phyloP scores from a whole-genome alignment of 2,113 vertebrate genomes.

The Elanoides forficatus region DNA sequence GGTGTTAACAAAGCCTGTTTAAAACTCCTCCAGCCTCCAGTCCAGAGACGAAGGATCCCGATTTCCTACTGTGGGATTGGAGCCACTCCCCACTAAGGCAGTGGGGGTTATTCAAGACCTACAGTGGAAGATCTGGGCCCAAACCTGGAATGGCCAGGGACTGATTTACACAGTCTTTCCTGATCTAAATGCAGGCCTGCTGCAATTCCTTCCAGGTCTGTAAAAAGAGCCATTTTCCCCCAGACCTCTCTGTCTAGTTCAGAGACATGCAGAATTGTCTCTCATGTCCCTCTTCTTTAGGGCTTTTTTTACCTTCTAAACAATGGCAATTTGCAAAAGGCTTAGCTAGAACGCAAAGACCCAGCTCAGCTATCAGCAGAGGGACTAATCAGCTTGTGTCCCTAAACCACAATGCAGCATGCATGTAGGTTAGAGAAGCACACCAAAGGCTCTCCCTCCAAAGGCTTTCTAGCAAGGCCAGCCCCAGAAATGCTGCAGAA shows the following conservation, averaged over 20 bases:
- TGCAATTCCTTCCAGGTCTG: background rate
- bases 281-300: background rate
- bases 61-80: background rate
- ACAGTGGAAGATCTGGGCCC: background rate
- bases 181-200: background rate
- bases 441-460: background rate
- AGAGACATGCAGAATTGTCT: background rate
- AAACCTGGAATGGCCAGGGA: background rate
- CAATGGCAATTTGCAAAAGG: background rate
- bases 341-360: slow-evolving; percentile 2
- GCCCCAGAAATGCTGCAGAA: background rate
- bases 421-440: background rate
- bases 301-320: background rate
- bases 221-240: background rate
- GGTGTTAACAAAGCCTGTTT: background rate
- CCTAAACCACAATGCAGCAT: background rate
- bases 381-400: background rate
- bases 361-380: background rate
- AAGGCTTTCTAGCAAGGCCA: background rate
- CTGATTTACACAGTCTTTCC: background rate
- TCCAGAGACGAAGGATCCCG: accelerated
- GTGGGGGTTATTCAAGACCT: background rate
- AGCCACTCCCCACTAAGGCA: background rate
- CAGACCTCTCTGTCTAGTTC: background rate
- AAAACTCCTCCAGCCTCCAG: background rate